Evolutionary conservation across 2,888 invertebrate species (phyloP), one percentile per base, ranked within the genome.

Genomic region (Torymus tubicola): DNA sequence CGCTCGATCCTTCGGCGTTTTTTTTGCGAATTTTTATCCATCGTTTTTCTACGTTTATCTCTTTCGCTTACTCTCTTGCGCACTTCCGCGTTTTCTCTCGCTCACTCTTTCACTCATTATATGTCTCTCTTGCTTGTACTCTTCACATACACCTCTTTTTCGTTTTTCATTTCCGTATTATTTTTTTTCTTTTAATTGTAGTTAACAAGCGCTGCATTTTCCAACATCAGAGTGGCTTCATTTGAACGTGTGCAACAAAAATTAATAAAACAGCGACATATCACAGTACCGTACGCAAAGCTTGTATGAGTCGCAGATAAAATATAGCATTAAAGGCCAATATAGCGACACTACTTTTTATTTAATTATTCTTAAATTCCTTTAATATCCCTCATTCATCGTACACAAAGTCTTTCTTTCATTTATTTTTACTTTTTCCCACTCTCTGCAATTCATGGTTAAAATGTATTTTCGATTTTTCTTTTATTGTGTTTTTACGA

Each of bases 281-380:
- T 89, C 89, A 89, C 89, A 89, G 88, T 88, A 88, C 87, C 85
- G 86, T 87, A 87, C 85, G 87, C 88, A 88, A 89, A 89, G 87
- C 88, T 86, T 87, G 83, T 87, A 87, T 85, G 85, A 89, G 86
- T 89, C 87, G 88, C 88, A 88, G 87, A 87, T 88, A 89, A 87
- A 88, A 88, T 85, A 73, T 80, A 88, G 88, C 88, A 53, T 87
- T 87, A 86, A 88, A 86, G 87, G 88, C 85, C 86, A 87, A 88
- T 89, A 87, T 85, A 87, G 86, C 87, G 86, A 88, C 85, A 84
- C 86, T 86, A 85, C 86, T 85, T 85, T 80, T 77, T 73, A 73
- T 79, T 77, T 77, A 65, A 52, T 83, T 82, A 42, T 67, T 55
- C 69, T 58, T 65, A 42, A 78, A 71, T 72, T 70, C 81, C 67